Percentiles rank a stretch among this genome's conserved stretches.
Evolutionary conservation across 2,888 invertebrate genomes (phyloP).

Genomic region (Margaritifera margaritifera): DNA sequence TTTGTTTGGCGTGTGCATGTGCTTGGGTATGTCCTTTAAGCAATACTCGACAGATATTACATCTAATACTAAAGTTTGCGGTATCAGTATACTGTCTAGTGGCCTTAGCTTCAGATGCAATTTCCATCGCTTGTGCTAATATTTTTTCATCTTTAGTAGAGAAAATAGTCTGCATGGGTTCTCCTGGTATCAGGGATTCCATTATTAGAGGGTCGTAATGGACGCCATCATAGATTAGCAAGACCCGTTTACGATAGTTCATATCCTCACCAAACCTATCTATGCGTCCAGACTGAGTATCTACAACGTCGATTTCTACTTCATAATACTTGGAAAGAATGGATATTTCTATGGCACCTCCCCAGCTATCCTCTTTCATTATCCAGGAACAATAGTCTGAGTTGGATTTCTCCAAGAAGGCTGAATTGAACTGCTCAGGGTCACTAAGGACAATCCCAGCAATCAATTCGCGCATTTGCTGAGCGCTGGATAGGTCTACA

Average conservation of each 20-base stretch:
- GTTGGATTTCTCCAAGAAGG: conserved; percentile 84
- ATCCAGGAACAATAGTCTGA: conserved; percentile 93
- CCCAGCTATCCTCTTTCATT: conserved; percentile 85
- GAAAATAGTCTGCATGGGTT: conserved; percentile 83
- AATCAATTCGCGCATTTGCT: conserved; percentile 88
- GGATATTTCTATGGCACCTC: conserved; percentile 95
- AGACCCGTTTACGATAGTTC: conserved; percentile 86
- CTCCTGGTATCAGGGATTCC: conserved; percentile 77
- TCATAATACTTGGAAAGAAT: conserved; percentile 89
- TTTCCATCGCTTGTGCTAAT: conserved; percentile 85
- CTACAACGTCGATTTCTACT: conserved; percentile 93
- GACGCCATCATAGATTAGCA: conserved; percentile 94
- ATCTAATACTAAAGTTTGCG: conserved; percentile 87
- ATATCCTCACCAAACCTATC: conserved; percentile 94
- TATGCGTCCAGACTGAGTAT: conserved; percentile 88
- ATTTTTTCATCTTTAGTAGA: conserved; percentile 83
- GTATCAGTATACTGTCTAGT: conserved; percentile 93
- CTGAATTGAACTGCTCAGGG: conserved; percentile 86
- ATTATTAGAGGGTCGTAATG: conserved; percentile 95
- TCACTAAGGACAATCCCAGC: conserved; percentile 87
- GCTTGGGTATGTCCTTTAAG: conserved; percentile 88
- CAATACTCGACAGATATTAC: conserved; percentile 84
- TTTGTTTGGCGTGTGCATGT: conserved; percentile 87
- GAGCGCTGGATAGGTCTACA: conserved; percentile 83
- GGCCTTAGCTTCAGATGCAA: conserved; percentile 90